Evolutionary conservation across 2,113 vertebrate genomes (phyloP).

Genomic region (Phaethon lepturus): DNA sequence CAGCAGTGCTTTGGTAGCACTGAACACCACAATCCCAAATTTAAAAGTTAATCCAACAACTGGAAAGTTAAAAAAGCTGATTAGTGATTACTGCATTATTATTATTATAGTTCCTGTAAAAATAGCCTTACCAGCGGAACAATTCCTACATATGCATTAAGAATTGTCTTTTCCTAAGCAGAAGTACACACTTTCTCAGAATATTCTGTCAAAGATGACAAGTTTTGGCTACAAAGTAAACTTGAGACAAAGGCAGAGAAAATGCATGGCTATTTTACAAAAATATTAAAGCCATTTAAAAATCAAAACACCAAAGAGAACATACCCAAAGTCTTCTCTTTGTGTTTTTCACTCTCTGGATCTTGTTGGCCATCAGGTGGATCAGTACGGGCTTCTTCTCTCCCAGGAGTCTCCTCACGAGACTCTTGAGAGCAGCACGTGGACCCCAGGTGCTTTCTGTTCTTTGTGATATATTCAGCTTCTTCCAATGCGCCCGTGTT

Average conservation of each 20-base stretch:
- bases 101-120: background rate
- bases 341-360: slow-evolving; percentile 78
- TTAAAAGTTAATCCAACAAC: background rate
- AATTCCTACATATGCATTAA: background rate
- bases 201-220: background rate
- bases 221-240: background rate
- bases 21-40: background rate
- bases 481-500: background rate
- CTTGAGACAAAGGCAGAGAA: background rate
- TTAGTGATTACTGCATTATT: background rate
- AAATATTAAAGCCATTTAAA: background rate
- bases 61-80: background rate
- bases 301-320: background rate
- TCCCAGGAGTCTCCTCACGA: slow-evolving; percentile 87
- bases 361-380: slow-evolving; percentile 88
- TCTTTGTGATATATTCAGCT: slow-evolving; percentile 65
- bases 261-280: background rate
- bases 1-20: background rate
- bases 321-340: slow-evolving; percentile 90
- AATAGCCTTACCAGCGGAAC: background rate
- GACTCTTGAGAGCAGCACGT: slow-evolving; percentile 77
- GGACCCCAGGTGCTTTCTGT: slow-evolving; percentile 62
- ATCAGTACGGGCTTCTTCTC: slow-evolving; percentile 86
- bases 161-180: background rate
- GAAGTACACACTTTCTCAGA: background rate